These are phyloP conservation scores for Gallinago nigripennis DNA, from an alignment of 2,797 vertebrate species.

Conservation along the genomic window DNA sequence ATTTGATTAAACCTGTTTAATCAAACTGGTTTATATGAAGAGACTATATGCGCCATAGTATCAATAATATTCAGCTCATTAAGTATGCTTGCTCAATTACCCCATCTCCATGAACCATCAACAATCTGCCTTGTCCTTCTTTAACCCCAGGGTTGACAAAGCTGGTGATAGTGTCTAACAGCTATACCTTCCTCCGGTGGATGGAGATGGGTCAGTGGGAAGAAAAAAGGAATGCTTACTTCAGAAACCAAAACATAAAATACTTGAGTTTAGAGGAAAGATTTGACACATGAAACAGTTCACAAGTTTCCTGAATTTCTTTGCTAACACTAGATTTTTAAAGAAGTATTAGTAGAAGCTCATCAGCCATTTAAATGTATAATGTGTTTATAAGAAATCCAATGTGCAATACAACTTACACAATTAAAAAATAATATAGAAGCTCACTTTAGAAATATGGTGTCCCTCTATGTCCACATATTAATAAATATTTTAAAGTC, in stretches of 20 bases:
- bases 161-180: neutral
- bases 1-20: neutral
- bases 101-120: neutral
- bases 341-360: neutral
- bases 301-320: neutral
- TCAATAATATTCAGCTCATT: neutral
- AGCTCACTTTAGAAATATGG: neutral
- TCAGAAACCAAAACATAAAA: neutral
- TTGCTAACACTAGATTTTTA: neutral
- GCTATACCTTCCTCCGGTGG: neutral
- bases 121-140: neutral
- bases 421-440: neutral
- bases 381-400: neutral
- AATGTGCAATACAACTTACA: neutral
- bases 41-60: neutral
- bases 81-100: neutral
- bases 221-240: neutral
- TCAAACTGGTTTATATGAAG: neutral
- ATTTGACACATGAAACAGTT: neutral
- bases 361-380: neutral
- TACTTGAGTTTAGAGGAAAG: neutral
- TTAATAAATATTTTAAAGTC: neutral
- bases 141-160: neutral
- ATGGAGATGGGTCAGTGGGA: neutral
- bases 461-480: neutral